Percentiles rank a stretch among this genome's conserved stretches.
These are phyloP conservation scores for Novumbra hubbsi DNA, from an alignment of 2,797 vertebrate genomes.

Conservation along the genomic window DNA sequence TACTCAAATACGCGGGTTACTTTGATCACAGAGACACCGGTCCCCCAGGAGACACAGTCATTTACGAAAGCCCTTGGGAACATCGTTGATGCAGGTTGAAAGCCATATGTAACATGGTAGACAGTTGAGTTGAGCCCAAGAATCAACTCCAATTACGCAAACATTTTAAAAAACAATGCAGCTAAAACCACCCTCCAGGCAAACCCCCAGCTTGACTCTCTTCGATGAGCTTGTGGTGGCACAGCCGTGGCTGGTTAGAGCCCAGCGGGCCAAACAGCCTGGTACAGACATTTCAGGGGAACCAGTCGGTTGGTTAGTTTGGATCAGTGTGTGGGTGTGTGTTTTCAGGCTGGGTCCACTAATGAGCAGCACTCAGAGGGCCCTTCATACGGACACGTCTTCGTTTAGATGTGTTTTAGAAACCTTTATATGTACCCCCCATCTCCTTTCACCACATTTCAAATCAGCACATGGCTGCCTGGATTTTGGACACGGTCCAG, in stretches of 20 bases:
- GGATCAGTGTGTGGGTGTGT: conserved; percentile 13
- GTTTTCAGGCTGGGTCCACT: not conserved
- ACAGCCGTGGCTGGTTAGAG: not conserved
- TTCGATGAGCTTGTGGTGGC: not conserved
- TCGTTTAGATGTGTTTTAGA: conserved; percentile 28
- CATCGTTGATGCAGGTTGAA: not conserved
- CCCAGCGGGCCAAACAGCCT: not conserved
- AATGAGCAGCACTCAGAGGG: conserved; percentile 17
- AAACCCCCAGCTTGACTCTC: not conserved
- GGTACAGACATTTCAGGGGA: conserved; percentile 1
- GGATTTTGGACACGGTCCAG: conserved; percentile 39
- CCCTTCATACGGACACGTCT: conserved; percentile 24
- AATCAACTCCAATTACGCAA: not conserved
- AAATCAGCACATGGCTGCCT: not conserved
- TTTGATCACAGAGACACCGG: not conserved
- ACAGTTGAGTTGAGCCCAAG: not conserved
- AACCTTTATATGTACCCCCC: conserved; percentile 2
- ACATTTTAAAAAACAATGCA: not conserved
- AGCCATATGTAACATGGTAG: not conserved
- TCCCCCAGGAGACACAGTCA: not conserved
- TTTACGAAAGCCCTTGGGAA: not conserved
- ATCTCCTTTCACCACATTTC: not conserved
- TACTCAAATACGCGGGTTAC: not conserved
- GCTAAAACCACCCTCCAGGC: not conserved
- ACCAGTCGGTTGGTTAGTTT: not conserved